These are phyloP conservation scores for Sycophila sp. DNA, from an alignment of 1,140 invertebrate genomes.

Conservation along the genomic window DNA sequence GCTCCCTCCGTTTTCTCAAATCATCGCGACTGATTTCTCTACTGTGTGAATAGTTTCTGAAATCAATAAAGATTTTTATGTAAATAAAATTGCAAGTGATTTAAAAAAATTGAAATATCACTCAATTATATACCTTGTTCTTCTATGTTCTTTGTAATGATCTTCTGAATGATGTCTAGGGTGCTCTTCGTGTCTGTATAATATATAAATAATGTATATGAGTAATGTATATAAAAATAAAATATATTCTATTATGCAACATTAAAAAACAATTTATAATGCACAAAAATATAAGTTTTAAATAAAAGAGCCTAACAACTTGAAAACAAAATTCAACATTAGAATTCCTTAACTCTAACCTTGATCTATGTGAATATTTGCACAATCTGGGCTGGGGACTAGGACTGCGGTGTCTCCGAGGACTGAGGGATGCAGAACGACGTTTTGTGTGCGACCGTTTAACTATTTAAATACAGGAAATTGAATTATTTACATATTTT, in stretches of 20 bases:
- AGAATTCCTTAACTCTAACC: not conserved
- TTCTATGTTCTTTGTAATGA: conserved; percentile 14
- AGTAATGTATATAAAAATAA: not conserved
- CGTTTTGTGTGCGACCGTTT: not conserved
- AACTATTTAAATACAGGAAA: not conserved
- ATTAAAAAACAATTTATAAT: not conserved
- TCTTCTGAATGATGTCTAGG: not conserved
- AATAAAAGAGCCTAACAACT: not conserved
- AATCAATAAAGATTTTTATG: not conserved
- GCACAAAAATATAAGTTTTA: not conserved
- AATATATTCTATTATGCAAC: not conserved
- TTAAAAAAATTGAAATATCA: not conserved
- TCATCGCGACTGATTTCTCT: not conserved
- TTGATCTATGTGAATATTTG: not conserved
- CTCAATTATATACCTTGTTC: not conserved
- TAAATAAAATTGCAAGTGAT: not conserved
- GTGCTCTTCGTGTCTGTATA: not conserved
- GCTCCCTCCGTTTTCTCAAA: not conserved
- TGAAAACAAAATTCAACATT: not conserved
- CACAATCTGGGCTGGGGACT: not conserved
- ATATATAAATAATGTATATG: too few species aligned
- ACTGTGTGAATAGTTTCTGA: not conserved
- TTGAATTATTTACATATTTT: not conserved
- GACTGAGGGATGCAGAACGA: conserved; percentile 15
- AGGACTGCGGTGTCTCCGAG: conserved; percentile 9